A percentile compares a stretch with the other conserved stretches of the same genome.
Evolutionary conservation across 2,888 invertebrate genomes (phyloP).

Genomic region (Phalangium opilio): DNA sequence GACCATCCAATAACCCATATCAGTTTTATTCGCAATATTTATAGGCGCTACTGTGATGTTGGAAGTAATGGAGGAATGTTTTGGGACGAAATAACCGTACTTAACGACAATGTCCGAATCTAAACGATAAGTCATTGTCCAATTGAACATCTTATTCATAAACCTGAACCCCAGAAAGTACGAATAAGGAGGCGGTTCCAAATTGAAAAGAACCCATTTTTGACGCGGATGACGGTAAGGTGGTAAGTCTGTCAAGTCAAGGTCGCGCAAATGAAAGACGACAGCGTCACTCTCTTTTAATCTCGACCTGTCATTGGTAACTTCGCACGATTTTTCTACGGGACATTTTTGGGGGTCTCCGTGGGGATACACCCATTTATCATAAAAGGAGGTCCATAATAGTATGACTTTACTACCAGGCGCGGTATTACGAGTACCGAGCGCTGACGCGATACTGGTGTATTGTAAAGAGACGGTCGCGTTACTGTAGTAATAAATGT

Average conservation of each 20-base stretch:
- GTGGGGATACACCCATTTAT: slow-evolving; percentile 2
- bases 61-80: not conserved
- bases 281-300: slow-evolving; percentile 19
- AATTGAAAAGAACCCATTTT: slow-evolving; percentile 18
- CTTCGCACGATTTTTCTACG: slow-evolving; percentile 11
- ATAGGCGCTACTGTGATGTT: not conserved
- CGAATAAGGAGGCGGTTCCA: slow-evolving; percentile 20
- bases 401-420: slow-evolving; percentile 3
- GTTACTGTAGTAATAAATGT: too few relatives aligned
- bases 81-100: slow-evolving; percentile 4
- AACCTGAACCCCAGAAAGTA: slow-evolving; percentile 9
- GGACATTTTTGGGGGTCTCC: not conserved
- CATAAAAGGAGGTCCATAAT: slow-evolving; percentile 8
- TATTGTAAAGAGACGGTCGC: too few relatives aligned
- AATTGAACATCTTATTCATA: slow-evolving; percentile 12
- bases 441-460: too few relatives aligned
- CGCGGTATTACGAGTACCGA: too few relatives aligned
- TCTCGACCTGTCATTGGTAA: slow-evolving; percentile 12
- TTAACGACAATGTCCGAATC: slow-evolving; percentile 10
- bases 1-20: slow-evolving; percentile 20
- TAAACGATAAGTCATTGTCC: slow-evolving; percentile 14
- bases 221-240: slow-evolving; percentile 9
- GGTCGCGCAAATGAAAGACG: slow-evolving; percentile 18
- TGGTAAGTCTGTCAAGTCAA: slow-evolving; percentile 15
- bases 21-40: slow-evolving; percentile 2